Evolutionary conservation across 1,140 invertebrate genomes (phyloP).

Genomic region (Heliconius nattereri): DNA sequence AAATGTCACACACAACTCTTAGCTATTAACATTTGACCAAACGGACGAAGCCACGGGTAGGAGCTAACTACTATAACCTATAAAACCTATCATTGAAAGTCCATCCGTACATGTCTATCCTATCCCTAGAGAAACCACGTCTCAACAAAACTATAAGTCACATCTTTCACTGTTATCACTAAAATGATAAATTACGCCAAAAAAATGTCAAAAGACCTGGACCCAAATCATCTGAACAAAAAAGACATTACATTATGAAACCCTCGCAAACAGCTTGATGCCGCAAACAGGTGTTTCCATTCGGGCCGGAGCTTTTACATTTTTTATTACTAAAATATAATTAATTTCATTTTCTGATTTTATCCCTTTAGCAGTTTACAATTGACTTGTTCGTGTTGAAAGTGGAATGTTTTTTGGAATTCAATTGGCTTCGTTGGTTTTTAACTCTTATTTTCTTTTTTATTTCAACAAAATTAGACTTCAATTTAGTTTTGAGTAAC

Average conservation of each 20-base stretch:
- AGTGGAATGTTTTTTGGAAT: neutral
- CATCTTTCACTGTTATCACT: neutral
- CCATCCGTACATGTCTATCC: neutral
- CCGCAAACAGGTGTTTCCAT: constrained; percentile 10
- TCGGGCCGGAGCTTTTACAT: neutral
- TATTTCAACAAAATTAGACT: too few species aligned
- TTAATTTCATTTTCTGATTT: constrained; percentile 9
- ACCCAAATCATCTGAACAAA: constrained; percentile 5
- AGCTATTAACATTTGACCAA: neutral
- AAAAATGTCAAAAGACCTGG: neutral
- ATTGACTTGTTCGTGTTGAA: neutral
- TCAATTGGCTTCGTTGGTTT: neutral
- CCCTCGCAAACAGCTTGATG: neutral
- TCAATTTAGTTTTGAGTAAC: too few species aligned
- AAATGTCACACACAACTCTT: too few species aligned
- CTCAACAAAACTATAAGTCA: constrained; percentile 2
- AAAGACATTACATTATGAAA: neutral
- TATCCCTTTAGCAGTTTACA: neutral
- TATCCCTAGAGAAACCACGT: neutral
- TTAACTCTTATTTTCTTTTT: neutral
- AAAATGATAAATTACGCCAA: neutral
- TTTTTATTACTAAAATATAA: constrained; percentile 13
- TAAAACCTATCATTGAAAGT: neutral
- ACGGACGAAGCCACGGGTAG: too few species aligned
- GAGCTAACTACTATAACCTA: neutral